These are phyloP conservation scores for Corvus hawaiiensis DNA, from an alignment of 2,113 vertebrate genomes.

Conservation along the genomic window DNA sequence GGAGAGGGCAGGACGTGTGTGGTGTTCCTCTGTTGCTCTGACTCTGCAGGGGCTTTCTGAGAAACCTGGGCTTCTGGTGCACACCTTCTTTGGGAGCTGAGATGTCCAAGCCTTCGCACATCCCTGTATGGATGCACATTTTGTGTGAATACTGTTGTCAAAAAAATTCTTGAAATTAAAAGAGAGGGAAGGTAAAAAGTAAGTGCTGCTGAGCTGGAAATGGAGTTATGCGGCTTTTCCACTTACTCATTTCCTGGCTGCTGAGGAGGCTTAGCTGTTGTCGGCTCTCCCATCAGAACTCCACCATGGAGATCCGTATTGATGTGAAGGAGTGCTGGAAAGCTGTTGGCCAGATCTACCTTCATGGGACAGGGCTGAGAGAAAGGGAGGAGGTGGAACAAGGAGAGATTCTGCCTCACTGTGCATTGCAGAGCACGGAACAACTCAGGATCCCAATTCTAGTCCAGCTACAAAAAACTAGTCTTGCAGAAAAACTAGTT, in stretches of 20 bases:
- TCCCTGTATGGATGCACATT: neutral
- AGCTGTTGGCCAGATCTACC: neutral
- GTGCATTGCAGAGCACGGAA: neutral
- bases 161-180: neutral
- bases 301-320: neutral
- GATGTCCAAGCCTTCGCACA: neutral
- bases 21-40: neutral
- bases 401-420: neutral
- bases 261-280: neutral
- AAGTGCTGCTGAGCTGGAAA: neutral
- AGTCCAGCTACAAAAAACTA: neutral
- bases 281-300: neutral
- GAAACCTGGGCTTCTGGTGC: neutral
- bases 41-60: neutral
- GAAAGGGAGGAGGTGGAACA: neutral
- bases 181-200: neutral
- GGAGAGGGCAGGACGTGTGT: rapidly evolving
- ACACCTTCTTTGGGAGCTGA: neutral
- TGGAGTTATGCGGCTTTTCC: neutral
- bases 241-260: neutral
- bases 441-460: neutral
- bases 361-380: neutral
- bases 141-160: neutral
- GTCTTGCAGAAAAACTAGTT: neutral
- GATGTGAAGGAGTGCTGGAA: neutral